Evolutionary conservation across 1,140 invertebrate genomes (phyloP).

Genomic region (Drosophila athabasca): DNA sequence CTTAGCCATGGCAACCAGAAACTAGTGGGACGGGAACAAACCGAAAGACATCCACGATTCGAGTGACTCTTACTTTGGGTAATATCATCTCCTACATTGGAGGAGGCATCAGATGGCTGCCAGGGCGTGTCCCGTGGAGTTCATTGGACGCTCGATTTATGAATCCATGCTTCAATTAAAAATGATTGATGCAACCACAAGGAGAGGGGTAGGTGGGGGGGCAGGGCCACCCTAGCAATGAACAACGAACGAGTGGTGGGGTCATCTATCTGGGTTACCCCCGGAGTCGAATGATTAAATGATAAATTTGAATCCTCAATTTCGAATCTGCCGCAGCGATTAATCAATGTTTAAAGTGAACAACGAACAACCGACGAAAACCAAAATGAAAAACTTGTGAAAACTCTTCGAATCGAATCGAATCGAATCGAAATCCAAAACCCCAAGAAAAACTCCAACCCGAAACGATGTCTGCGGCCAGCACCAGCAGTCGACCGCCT

Average conservation of each 20-base stretch:
- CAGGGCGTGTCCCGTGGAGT: slow-evolving; percentile 23
- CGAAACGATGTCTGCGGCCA: slow-evolving; percentile 58
- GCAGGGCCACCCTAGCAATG: slow-evolving; percentile 53
- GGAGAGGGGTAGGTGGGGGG: slow-evolving; percentile 1
- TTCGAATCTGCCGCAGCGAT: slow-evolving; percentile 58
- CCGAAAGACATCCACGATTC: slow-evolving; percentile 2
- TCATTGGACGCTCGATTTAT: slow-evolving; percentile 48
- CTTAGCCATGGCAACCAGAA: slow-evolving; percentile 27
- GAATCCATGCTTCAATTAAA: slow-evolving; percentile 62
- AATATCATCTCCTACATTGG: too few relatives aligned
- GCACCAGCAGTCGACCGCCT: slow-evolving; percentile 74
- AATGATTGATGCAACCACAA: slow-evolving; percentile 66
- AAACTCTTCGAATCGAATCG: slow-evolving; percentile 16
- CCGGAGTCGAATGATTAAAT: slow-evolving; percentile 51
- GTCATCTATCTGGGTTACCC: slow-evolving; percentile 1
- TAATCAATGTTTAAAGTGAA: slow-evolving; percentile 69
- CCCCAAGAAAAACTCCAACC: slow-evolving; percentile 4
- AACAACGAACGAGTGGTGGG: slow-evolving; percentile 44
- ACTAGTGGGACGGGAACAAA: too few relatives aligned
- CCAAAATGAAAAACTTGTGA: slow-evolving; percentile 49
- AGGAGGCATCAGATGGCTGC: too few relatives aligned
- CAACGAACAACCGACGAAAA: slow-evolving; percentile 7
- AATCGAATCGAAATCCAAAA: slow-evolving; percentile 17
- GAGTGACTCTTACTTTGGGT: slow-evolving; percentile 1
- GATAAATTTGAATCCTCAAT: slow-evolving; percentile 57